phyloP scores from a whole-genome alignment of 2,888 invertebrate genomes.

The Dexiosoma caninum region DNA sequence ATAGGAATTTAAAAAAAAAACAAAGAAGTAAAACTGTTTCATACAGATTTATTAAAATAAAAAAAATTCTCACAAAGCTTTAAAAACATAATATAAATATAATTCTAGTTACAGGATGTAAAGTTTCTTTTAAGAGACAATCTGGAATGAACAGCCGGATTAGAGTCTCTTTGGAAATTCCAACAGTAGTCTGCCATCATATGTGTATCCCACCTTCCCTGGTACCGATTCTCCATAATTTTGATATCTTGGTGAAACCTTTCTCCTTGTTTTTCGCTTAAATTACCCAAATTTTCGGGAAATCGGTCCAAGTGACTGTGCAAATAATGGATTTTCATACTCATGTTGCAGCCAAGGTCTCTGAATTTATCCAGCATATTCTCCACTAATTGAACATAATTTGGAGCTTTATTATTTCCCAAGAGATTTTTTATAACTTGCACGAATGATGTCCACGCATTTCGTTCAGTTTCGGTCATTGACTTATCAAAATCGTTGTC shows the following conservation, averaged over 20 bases:
- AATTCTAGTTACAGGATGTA: slow-evolving; percentile 7
- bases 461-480: slow-evolving; percentile 32
- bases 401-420: slow-evolving; percentile 16
- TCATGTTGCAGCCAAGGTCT: slow-evolving; percentile 28
- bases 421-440: slow-evolving; percentile 11
- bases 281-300: slow-evolving; percentile 25
- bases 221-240: slow-evolving; percentile 7
- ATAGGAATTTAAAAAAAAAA: slow-evolving; percentile 12
- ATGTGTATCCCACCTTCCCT: slow-evolving; percentile 10
- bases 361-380: slow-evolving; percentile 37
- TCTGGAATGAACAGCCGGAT: slow-evolving; percentile 2
- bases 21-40: slow-evolving; percentile 6
- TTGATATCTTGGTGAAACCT: slow-evolving; percentile 25
- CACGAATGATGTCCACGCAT: slow-evolving; percentile 9
- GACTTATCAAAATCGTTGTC: slow-evolving; percentile 26
- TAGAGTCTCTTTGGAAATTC: neutral
- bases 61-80: neutral
- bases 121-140: slow-evolving; percentile 9
- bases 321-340: neutral
- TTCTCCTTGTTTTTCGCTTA: slow-evolving; percentile 32
- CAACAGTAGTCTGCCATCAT: neutral
- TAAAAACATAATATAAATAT: slow-evolving; percentile 7
- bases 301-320: slow-evolving; percentile 33
- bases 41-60: slow-evolving; percentile 1
- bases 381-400: slow-evolving; percentile 27